Evolutionary conservation across 2,888 invertebrate genomes (phyloP), one percentile per base, ranked within the genome.

Genomic region (Thyatira batis): DNA sequence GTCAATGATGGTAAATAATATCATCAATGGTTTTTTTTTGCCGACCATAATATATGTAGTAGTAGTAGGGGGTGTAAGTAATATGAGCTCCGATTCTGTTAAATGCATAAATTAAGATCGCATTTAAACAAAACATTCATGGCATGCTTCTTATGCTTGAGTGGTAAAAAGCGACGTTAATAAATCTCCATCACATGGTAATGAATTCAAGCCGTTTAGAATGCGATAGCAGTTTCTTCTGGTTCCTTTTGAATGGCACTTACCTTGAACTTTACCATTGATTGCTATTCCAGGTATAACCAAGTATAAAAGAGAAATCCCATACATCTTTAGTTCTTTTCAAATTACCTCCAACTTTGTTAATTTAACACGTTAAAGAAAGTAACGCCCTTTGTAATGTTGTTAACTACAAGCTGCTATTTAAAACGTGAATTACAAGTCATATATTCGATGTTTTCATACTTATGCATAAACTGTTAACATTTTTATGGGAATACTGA

Each of bases 261-360:
- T 49, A 58, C 76, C 76, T 76, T 76, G 76, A 76, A 67, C 73
- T 67, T 62, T 57, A 6, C 23, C 57, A 76, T 73, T 67, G 75
- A 75, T 76, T 76, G 69, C 61, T 65, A 61, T 67, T 73, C 69
- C 54, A 50, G 51, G 61, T 65, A 70, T 21, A 50, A 55, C 44
- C 20, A 45, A 30, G 30, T 52, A 50, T 48, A 52, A 46, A 48
- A 45, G 20, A 23, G 51, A n/a, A 63, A 60, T 61, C 46, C 61
- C 52, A 60, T 45, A 65, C 59, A 63, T 66, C 60, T 51, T 46
- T 58, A 50, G 53, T 60, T 64, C 54, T 56, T 63, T 66, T 61
- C 25, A 57, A 59, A 39, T 23, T 52, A 61, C 17, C 8, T 17
- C 8, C 17, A 39, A n/a, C n/a, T n/a, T n/a, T n/a, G n/a, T n/a